Evolutionary conservation across 2,888 invertebrate genomes (phyloP).

Genomic region (Graphium colonna): DNA sequence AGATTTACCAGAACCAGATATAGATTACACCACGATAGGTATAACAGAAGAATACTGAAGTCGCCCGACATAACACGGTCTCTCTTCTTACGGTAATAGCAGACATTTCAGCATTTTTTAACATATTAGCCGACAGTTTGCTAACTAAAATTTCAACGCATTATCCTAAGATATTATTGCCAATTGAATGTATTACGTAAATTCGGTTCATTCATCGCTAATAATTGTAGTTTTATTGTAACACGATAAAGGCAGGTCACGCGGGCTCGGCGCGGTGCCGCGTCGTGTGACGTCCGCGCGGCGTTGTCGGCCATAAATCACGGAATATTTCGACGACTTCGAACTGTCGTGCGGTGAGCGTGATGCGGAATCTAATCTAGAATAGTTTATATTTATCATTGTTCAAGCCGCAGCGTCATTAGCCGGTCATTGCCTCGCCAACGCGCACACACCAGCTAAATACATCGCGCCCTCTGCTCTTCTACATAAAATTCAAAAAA

Average conservation of each 20-base stretch:
- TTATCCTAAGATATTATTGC: too few relatives aligned
- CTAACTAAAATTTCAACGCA: too few relatives aligned
- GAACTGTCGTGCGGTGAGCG: conserved; percentile 26
- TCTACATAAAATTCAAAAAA: too few relatives aligned
- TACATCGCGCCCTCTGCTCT: too few relatives aligned
- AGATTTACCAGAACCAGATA: too few relatives aligned
- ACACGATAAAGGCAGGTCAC: conserved; percentile 17
- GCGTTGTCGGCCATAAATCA: conserved; percentile 21
- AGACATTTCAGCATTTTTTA: too few relatives aligned
- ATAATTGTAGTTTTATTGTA: conserved; percentile 19
- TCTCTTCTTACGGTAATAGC: too few relatives aligned
- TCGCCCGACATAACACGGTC: too few relatives aligned
- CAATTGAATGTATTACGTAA: background rate
- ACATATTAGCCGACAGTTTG: background rate
- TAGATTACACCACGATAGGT: too few relatives aligned
- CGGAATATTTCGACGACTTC: conserved; percentile 37
- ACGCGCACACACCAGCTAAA: too few relatives aligned
- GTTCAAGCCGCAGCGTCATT: conserved; percentile 23
- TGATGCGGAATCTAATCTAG: conserved; percentile 29
- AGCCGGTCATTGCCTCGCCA: conserved; percentile 23
- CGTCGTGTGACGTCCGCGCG: conserved; percentile 17
- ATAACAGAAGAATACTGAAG: too few relatives aligned
- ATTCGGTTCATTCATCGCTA: conserved; percentile 13
- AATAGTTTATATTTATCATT: conserved; percentile 28
- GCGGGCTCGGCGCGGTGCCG: conserved; percentile 26